Evolutionary conservation across 2,888 invertebrate species (phyloP).

Genomic region (Synanthedon vespiformis): DNA sequence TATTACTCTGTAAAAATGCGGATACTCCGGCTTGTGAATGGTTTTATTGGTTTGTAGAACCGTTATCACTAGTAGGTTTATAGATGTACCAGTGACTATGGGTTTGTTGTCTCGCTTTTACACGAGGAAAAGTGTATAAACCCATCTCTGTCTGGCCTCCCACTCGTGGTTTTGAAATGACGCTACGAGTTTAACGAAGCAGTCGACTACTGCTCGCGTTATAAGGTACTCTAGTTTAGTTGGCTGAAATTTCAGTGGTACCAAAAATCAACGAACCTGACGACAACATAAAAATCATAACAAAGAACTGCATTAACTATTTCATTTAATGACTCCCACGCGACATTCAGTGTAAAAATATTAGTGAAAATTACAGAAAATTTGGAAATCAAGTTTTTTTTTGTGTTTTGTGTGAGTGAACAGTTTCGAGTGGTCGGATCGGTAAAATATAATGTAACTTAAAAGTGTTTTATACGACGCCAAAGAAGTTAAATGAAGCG

Average conservation of each 20-base stretch:
- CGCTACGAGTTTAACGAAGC: conserved; percentile 35
- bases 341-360: too few species aligned
- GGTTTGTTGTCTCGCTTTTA: conserved; percentile 32
- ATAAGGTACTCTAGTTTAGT: conserved; percentile 19
- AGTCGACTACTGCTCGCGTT: conserved; percentile 52
- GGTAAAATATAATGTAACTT: conserved; percentile 15
- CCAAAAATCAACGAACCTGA: conserved; percentile 16
- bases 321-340: background rate
- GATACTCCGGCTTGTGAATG: conserved; percentile 21
- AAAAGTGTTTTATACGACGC: conserved; percentile 28
- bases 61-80: conserved; percentile 50
- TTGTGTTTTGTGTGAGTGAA: conserved; percentile 39
- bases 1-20: conserved; percentile 43
- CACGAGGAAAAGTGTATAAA: conserved; percentile 22
- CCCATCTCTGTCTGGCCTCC: conserved; percentile 48
- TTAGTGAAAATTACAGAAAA: background rate
- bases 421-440: conserved; percentile 37
- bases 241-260: conserved; percentile 6
- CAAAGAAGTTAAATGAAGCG: conserved; percentile 35
- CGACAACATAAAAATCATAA: conserved; percentile 24
- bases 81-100: conserved; percentile 44
- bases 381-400: conserved; percentile 32
- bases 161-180: conserved; percentile 41
- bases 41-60: conserved; percentile 33
- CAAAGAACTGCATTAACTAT: conserved; percentile 10